These are phyloP conservation scores for Camelus dromedarius DNA, from an alignment of 2,113 vertebrate species.

Conservation along the genomic window DNA sequence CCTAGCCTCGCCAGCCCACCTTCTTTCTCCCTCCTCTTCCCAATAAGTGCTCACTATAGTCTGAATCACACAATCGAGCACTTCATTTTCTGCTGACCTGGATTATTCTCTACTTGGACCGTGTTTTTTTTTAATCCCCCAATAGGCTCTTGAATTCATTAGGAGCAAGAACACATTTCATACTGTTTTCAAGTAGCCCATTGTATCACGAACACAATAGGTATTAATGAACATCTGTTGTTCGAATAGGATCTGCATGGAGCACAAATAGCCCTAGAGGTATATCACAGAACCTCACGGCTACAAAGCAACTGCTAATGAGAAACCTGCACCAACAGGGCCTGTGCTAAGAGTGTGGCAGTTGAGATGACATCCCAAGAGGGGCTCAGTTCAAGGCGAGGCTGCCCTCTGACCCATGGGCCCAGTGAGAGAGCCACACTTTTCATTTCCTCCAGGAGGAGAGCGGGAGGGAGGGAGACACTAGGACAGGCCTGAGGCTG, in stretches of 20 bases:
- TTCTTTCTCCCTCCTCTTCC: not conserved
- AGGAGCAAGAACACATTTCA: not conserved
- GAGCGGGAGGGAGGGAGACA: not conserved
- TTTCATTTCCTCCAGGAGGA: slow-evolving; percentile 14
- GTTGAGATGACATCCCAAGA: not conserved
- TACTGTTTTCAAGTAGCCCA: slow-evolving; percentile 32
- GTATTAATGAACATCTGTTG: not conserved
- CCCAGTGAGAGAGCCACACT: not conserved
- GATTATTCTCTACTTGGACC: not conserved
- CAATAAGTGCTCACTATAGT: not conserved
- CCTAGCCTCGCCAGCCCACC: not conserved
- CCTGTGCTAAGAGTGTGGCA: not conserved
- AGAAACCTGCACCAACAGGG: not conserved
- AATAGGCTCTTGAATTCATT: slow-evolving; percentile 25
- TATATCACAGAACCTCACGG: not conserved
- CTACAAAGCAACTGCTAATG: slow-evolving; percentile 11
- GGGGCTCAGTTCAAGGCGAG: not conserved
- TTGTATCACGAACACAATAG: not conserved
- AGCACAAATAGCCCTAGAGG: not conserved
- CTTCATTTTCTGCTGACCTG: not conserved
- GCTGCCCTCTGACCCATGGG: not conserved
- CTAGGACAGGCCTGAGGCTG: not conserved
- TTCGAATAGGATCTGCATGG: not conserved
- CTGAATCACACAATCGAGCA: not conserved
- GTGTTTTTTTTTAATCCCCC: not conserved